Percentiles rank a stretch among this genome's conserved stretches.
Conservation (phyloP, 2,113 vertebrate species). For the Malurus elegans region DNA sequence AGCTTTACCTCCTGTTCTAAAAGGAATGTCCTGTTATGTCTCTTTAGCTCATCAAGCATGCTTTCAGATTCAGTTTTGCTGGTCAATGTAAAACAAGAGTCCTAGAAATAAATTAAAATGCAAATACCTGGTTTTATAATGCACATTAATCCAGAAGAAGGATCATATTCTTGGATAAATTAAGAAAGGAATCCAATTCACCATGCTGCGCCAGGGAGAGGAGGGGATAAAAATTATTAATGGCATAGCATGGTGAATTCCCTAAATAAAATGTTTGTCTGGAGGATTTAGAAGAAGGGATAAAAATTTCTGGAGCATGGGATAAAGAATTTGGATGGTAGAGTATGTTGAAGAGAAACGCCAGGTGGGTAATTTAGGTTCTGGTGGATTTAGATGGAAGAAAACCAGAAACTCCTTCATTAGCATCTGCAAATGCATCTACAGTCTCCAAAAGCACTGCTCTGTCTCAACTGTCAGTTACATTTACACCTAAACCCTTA, state of each 20-base stretch:
- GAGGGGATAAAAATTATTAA: neutral
- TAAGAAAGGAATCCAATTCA: neutral
- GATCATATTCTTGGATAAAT: neutral
- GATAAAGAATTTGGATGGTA: neutral
- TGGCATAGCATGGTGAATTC: neutral
- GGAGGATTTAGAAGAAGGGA: neutral
- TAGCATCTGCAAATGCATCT: neutral
- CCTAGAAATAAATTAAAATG: neutral
- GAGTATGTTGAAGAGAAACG: neutral
- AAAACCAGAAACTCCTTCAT: neutral
- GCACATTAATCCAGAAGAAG: neutral
- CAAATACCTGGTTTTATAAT: neutral
- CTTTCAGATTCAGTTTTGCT: neutral
- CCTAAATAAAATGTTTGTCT: neutral
- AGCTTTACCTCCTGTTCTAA: neutral
- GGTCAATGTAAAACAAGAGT: neutral
- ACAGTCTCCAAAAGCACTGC: neutral
- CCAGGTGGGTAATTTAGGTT: neutral
- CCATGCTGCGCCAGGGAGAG: neutral
- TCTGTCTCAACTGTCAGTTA: neutral
- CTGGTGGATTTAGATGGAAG: neutral
- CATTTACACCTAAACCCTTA: neutral
- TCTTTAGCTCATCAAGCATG: neutral
- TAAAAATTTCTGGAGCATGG: neutral
- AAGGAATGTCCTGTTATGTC: neutral